Evolutionary conservation across 1,140 invertebrate species (phyloP), one percentile per base, ranked within the genome.

Genomic region (Heterodera schachtii): DNA sequence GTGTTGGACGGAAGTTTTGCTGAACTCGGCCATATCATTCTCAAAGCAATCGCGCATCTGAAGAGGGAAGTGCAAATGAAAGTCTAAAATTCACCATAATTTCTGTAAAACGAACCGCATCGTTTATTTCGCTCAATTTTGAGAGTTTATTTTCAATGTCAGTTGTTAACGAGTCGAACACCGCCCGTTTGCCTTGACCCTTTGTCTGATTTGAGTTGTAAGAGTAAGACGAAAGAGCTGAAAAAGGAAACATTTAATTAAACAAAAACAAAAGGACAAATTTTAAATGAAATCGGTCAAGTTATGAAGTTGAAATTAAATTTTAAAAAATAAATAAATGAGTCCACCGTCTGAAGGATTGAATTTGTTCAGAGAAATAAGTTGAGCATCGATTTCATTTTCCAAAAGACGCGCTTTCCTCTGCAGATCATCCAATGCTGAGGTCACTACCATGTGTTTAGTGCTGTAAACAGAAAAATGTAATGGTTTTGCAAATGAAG

Each of bases 11-110:
- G 82, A 60, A 21, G 82, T 66, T 73, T 57, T 82, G 64, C 76
- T 76, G 70, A 67, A 70, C 41, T 84, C 31, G 41, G 21, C 21
- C 7, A 76, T 71, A 44, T 84, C 73, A 43, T 66, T 83, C 19
- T 83, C 82, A 73, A 83, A 71, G 49, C 75, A 80, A 46, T 83
- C 82, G 64, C 73, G 78, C 82, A 83, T 83, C 82, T 83, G 66
- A 77, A 74, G 57, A 31, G 31, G 31, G 31, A 31, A 31, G 31
- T 31, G 31, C 31, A 31, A 31, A 31, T 31, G 31, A 31, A 31
- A 31, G 31, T 31, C 31, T 31, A 31, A 31, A 31, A 31, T 31
- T 31, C 31, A 31, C 31, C 31, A 31, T 31, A 31, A 31, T 31
- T 31, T 31, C 31, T 31, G 31, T 1, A 31, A 31, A 31, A 66